Percentiles rank a stretch among this genome's conserved stretches.
These are phyloP conservation scores for Xylocampa areola DNA, from an alignment of 2,888 invertebrate species.

Conservation along the genomic window DNA sequence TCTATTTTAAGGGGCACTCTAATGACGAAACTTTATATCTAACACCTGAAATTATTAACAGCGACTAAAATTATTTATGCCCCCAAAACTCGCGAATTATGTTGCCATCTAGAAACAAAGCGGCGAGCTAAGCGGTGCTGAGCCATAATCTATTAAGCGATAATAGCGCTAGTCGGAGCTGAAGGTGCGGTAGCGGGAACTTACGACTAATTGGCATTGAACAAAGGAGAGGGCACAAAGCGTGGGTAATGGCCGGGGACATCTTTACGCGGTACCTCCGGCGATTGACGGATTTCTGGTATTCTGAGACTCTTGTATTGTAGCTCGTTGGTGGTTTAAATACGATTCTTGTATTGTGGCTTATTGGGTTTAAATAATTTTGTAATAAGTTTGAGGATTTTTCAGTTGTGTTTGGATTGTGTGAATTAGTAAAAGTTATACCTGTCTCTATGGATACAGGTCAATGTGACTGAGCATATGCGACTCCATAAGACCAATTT, in stretches of 20 bases:
- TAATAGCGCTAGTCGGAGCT: conserved; percentile 64
- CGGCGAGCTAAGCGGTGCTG: conserved; percentile 61
- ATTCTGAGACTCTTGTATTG: background rate
- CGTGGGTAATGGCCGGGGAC: conserved; percentile 74
- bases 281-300: conserved; percentile 42
- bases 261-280: conserved; percentile 59
- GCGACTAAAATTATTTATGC: conserved; percentile 69
- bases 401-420: too few relatives aligned
- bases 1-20: conserved; percentile 18
- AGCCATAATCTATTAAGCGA: conserved; percentile 82
- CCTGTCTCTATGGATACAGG: too few relatives aligned
- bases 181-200: conserved; percentile 52
- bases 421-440: too few relatives aligned
- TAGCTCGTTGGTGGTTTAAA: background rate
- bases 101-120: conserved; percentile 69
- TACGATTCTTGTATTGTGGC: too few relatives aligned
- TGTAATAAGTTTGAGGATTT: too few relatives aligned
- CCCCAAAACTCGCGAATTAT: conserved; percentile 58
- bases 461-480: too few relatives aligned
- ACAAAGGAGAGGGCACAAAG: conserved; percentile 75
- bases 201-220: conserved; percentile 74
- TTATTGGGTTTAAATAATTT: too few relatives aligned
- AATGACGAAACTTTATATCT: conserved; percentile 23
- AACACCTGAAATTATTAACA: conserved; percentile 24
- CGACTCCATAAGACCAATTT: too few relatives aligned